Evolutionary conservation across 2,113 vertebrate genomes (phyloP), one percentile per base, ranked within the genome.

Genomic region (Antigone vipio): DNA sequence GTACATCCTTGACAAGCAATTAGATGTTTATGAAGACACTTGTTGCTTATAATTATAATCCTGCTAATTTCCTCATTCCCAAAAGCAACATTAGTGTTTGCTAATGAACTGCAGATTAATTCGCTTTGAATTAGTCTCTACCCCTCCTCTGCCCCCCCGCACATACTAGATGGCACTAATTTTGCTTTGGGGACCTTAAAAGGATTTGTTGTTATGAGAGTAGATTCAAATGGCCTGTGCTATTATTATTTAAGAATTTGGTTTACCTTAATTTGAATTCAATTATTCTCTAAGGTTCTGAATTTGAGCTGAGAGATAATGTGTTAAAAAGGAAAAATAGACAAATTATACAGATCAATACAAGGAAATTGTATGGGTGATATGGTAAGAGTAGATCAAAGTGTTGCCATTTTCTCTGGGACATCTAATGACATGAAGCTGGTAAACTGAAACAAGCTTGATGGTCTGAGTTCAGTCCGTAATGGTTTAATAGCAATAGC

Each of bases 21-120:
- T 97, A 88, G n/a, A 78, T 96, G 62, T 96, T 97, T 97, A 97
- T 97, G 93, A 96, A 97, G 95, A 95, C 92, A 97, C 95, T 97
- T 94, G 97, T 97, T 97, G 87, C 81, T 95, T 91, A 77, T 92
- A 88, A 96, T 96, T 94, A 96, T 96, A 96, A 96, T 94, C 89
- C 89, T 92, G 78, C 64, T 97, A 96, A 95, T 88, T 97, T 95
- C 77, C 66, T 93, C 95, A 92, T 97, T 98, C 90, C 92, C 94
- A 49, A 95, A 97, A 88, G 82, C 55, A 97, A 95, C 86, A 87
- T 97, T 93, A 96, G 50, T 92, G 60, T 73, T 97, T 96, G 69
- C 60, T 97, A 97, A 97, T 97, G 73, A 96, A 95, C 58, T 74
- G 58, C 69, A 95, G 87, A 96, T 97, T 94, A 96, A 97, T 97